Evolutionary conservation across 2,113 vertebrate genomes (phyloP).

Genomic region (Salvator merianae): DNA sequence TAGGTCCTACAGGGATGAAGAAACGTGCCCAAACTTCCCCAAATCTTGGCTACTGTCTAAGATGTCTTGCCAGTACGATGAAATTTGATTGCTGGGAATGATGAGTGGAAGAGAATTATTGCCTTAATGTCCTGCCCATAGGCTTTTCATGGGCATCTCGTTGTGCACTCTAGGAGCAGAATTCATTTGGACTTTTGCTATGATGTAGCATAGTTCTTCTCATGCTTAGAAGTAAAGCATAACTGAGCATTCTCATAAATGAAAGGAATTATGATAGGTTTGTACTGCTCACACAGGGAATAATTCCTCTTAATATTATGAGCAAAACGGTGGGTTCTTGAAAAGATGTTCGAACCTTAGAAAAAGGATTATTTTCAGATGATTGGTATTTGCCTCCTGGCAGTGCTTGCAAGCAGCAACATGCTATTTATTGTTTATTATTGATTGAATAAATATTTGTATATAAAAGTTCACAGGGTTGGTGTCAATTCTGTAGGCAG

Average conservation of each 20-base stretch:
- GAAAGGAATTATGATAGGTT: not conserved
- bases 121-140: not conserved
- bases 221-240: not conserved
- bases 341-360: not conserved
- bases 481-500: conserved; percentile 5
- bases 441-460: conserved; percentile 21
- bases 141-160: not conserved
- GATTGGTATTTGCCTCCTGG: not conserved
- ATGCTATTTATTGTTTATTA: not conserved
- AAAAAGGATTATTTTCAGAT: not conserved
- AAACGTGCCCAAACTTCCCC: not conserved
- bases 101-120: not conserved
- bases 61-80: not conserved
- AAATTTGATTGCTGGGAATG: not conserved
- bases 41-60: not conserved
- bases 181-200: not conserved
- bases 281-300: not conserved
- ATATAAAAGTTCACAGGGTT: conserved; percentile 30
- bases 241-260: not conserved
- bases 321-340: not conserved
- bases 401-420: not conserved
- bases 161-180: no score
- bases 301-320: not conserved
- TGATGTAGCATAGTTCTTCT: not conserved
- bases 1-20: no score